Evolutionary conservation across 92 coral and sea anemone genomes (phyloP).

Genomic region (Umimayanthus chanpuru): DNA sequence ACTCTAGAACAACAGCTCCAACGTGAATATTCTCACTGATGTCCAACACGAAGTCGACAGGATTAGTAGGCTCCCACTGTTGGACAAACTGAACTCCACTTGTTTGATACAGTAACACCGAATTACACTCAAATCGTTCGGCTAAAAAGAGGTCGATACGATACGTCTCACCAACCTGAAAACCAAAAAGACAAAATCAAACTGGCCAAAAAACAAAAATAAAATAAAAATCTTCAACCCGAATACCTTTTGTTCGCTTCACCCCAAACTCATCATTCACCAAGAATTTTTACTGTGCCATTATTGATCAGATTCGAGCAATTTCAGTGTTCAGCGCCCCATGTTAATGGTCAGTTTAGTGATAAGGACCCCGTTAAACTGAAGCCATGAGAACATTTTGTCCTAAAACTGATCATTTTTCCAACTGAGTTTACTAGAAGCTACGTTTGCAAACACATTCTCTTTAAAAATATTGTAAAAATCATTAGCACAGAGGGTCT

Average conservation of each 20-base stretch:
- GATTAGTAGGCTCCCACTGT: conserved; percentile 61
- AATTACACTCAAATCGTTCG: conserved; percentile 84
- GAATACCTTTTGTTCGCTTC: too few species aligned
- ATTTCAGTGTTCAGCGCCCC: too few species aligned
- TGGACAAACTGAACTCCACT: conserved; percentile 84
- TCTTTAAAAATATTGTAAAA: too few species aligned
- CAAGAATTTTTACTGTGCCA: too few species aligned
- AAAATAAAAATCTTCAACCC: background rate
- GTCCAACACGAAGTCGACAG: conserved; percentile 69
- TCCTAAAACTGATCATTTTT: too few species aligned
- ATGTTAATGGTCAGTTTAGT: too few species aligned
- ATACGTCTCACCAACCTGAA: conserved; percentile 72
- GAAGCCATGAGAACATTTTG: too few species aligned
- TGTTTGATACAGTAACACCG: conserved; percentile 80
- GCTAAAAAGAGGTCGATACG: conserved; percentile 89
- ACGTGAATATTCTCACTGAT: conserved; percentile 63
- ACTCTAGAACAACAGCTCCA: conserved; percentile 75
- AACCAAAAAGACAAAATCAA: background rate
- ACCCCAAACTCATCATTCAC: too few species aligned
- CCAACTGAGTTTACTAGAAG: too few species aligned
- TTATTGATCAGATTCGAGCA: too few species aligned
- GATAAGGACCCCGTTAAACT: too few species aligned
- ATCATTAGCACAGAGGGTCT: background rate
- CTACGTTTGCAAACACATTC: too few species aligned
- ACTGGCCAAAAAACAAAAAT: background rate